Percentiles rank a stretch among this genome's conserved stretches.
Evolutionary conservation across 2,797 vertebrate genomes (phyloP).

Genomic region (Tympanoctomys barrerae): DNA sequence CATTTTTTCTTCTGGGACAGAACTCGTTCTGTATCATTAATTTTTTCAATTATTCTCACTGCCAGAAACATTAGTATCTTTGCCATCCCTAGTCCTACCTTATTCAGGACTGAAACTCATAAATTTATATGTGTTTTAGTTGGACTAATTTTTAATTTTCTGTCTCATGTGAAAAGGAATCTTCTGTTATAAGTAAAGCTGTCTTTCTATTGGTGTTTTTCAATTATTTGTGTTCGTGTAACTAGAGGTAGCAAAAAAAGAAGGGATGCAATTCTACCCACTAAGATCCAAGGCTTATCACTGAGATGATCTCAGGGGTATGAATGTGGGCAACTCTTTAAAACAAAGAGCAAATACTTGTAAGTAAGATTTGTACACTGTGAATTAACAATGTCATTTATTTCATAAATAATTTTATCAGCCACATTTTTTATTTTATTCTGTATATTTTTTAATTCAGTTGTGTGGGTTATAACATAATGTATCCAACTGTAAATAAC

Average conservation of each 20-base stretch:
- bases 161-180: background rate
- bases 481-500: background rate
- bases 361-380: background rate
- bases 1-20: constrained; percentile 41
- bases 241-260: background rate
- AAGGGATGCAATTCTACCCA: background rate
- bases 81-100: background rate
- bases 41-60: background rate
- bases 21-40: background rate
- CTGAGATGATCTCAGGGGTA: background rate
- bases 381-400: background rate
- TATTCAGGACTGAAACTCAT: background rate
- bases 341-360: background rate
- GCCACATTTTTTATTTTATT: background rate
- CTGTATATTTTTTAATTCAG: background rate
- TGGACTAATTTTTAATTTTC: constrained; percentile 18
- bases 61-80: background rate
- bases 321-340: background rate
- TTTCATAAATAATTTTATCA: background rate
- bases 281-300: background rate
- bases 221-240: background rate
- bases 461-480: background rate
- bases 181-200: background rate
- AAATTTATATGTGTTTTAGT: background rate
- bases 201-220: background rate